Conservation (phyloP, 1,140 invertebrate species). For the Drosophila bipectinata region DNA sequence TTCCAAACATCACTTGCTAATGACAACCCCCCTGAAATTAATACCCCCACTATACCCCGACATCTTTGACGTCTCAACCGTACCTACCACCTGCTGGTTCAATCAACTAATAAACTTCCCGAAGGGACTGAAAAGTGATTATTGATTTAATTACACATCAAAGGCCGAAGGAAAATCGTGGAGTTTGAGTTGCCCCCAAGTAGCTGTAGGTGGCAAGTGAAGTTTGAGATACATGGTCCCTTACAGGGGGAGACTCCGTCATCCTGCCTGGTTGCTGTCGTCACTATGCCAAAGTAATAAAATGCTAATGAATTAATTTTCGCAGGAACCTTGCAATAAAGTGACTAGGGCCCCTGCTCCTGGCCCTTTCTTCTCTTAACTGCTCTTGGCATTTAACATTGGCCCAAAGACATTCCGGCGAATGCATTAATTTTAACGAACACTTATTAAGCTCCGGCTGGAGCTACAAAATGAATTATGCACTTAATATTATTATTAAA, state of each 20-base stretch:
- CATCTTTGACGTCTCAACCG: conserved; percentile 21
- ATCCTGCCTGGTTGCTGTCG: conserved; percentile 16
- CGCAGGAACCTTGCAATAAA: conserved; percentile 66
- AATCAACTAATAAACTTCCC: conserved; percentile 49
- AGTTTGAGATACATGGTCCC: conserved; percentile 4
- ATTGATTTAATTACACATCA: conserved; percentile 82
- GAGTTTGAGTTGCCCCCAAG: not conserved
- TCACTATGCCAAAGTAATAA: conserved; percentile 62
- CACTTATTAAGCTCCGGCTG: conserved; percentile 47
- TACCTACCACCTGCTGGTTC: conserved; percentile 36
- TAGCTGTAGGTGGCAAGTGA: conserved; percentile 4
- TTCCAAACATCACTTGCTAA: conserved; percentile 1
- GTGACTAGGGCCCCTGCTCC: not conserved
- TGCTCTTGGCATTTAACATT: conserved; percentile 36
- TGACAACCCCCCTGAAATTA: conserved; percentile 1
- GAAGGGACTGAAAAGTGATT: conserved; percentile 60
- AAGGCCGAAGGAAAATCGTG: conserved; percentile 43
- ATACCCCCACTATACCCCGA: not conserved
- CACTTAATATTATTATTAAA: conserved; percentile 62
- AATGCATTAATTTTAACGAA: conserved; percentile 66
- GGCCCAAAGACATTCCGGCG: conserved; percentile 35
- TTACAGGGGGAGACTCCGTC: conserved; percentile 7
- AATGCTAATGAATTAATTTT: conserved; percentile 82
- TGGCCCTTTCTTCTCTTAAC: not conserved
- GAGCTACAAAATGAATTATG: conserved; percentile 52